Percentiles rank a stretch among this genome's conserved stretches.
These are phyloP conservation scores for Diarsia brunnea DNA, from an alignment of 2,888 invertebrate genomes.

Conservation along the genomic window DNA sequence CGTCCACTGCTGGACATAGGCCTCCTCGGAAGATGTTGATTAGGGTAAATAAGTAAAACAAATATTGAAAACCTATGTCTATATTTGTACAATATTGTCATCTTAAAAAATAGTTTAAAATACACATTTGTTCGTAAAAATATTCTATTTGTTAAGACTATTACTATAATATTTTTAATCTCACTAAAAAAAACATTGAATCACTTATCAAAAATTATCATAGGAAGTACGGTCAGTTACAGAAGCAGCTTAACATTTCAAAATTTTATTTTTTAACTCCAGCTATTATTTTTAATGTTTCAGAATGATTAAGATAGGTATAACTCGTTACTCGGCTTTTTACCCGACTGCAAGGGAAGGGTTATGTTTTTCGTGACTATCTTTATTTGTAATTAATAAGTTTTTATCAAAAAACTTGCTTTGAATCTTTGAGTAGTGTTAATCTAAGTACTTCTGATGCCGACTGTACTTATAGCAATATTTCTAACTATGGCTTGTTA, in stretches of 20 bases:
- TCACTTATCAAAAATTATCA: background rate
- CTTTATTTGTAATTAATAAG: too few species aligned
- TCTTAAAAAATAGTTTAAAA: constrained; percentile 38
- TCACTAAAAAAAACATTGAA: constrained; percentile 47
- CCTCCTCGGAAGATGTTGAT: background rate
- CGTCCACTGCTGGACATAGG: too few species aligned
- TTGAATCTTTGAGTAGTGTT: too few species aligned
- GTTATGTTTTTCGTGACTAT: too few species aligned
- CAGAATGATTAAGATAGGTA: too few species aligned
- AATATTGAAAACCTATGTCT: constrained; percentile 27
- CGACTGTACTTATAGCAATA: background rate
- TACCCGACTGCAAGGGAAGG: too few species aligned
- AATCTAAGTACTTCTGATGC: too few species aligned
- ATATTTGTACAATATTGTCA: constrained; percentile 55
- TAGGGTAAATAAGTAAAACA: constrained; percentile 26
- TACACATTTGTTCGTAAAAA: constrained; percentile 20
- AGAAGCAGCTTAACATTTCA: too few species aligned
- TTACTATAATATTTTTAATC: constrained; percentile 35
- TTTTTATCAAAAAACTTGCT: too few species aligned
- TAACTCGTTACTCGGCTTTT: too few species aligned
- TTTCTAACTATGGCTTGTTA: constrained; percentile 20
- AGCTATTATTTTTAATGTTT: too few species aligned
- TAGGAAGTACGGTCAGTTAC: background rate
- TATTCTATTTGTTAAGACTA: constrained; percentile 24
- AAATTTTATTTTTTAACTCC: too few species aligned